These are phyloP conservation scores for Ochropleura plecta DNA, from an alignment of 2,888 invertebrate species.

Conservation along the genomic window DNA sequence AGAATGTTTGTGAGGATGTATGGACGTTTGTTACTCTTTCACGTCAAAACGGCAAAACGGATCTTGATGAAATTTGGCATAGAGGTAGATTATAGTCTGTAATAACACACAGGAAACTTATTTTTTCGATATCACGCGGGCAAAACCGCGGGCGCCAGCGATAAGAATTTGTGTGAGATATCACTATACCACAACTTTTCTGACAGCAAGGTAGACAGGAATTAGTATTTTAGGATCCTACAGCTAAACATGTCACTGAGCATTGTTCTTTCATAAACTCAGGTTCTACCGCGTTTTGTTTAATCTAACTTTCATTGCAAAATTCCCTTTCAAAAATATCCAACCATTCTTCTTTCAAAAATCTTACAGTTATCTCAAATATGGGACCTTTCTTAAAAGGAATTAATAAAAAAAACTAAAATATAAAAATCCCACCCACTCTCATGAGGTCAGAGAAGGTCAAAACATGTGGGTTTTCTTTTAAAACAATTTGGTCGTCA, in stretches of 20 bases:
- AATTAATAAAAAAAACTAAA: conserved; percentile 10
- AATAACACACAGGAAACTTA: no score
- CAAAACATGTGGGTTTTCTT: conserved; percentile 77
- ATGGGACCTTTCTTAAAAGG: neutral
- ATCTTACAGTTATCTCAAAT: neutral
- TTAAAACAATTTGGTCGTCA: conserved; percentile 83
- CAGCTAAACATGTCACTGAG: no score
- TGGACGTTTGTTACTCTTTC: no score
- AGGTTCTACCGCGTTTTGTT: neutral
- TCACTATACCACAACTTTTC: no score
- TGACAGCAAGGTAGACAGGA: neutral
- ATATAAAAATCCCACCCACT: conserved; percentile 70
- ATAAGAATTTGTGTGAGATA: no score
- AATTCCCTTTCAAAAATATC: neutral
- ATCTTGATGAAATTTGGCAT: no score
- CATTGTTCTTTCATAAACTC: neutral
- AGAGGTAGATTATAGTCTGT: no score
- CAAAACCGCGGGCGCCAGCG: no score
- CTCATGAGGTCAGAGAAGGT: conserved; percentile 81
- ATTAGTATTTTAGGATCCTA: neutral
- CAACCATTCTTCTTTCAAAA: neutral
- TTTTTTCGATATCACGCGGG: no score
- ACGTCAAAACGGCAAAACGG: no score
- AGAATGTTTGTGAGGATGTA: no score
- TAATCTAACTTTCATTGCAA: neutral